Evolutionary conservation across 2,797 vertebrate genomes (phyloP), one percentile per base, ranked within the genome.

Genomic region (Parotocinclus haroldoi): DNA sequence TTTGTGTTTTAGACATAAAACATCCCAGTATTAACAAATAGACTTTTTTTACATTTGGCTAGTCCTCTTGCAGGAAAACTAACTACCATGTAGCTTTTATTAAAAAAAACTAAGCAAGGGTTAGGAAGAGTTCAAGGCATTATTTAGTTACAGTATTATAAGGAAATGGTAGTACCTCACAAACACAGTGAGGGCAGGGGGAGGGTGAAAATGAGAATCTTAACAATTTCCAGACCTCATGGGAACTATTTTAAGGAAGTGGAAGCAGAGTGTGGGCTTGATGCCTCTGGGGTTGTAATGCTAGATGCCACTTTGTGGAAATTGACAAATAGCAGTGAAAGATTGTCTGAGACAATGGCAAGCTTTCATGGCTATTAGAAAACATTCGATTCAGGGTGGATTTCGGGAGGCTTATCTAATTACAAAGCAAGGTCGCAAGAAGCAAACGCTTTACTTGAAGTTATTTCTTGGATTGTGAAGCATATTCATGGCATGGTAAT

Each of bases 401-500:
- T 74, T 64, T 58, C 58, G 50, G 68, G 80, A 9, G 11, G 79
- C 42, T 72, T 57, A 51, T 84, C 79, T 79, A 83, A 85, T 82
- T 85, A 85, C 79, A 61, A 75, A 62, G 56, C 57, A 42, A 19
- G 13, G 6, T 17, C 14, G n/a, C 62, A 10, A 38, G 68, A 78
- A 81, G 74, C 75, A 76, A 38, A 58, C 66, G 56, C 50, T 6
- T 40, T 64, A 59, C 71, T 76, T 69, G 19, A 16, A 58, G 65
- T 75, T 58, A 81, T 81, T 79, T 76, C 68, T 72, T 76, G 82
- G 77, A 71, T 74, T 79, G 80, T 56, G 39, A 71, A 57, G 45
- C 54, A 49, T 71, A 60, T 68, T 73, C 69, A 72, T 73, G 72
- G 64, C 68, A 27, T 73, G 66, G 48, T 71, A 65, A 61, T 82